Conservation (phyloP, 2,113 vertebrate genomes). For the Siniperca chuatsi region DNA sequence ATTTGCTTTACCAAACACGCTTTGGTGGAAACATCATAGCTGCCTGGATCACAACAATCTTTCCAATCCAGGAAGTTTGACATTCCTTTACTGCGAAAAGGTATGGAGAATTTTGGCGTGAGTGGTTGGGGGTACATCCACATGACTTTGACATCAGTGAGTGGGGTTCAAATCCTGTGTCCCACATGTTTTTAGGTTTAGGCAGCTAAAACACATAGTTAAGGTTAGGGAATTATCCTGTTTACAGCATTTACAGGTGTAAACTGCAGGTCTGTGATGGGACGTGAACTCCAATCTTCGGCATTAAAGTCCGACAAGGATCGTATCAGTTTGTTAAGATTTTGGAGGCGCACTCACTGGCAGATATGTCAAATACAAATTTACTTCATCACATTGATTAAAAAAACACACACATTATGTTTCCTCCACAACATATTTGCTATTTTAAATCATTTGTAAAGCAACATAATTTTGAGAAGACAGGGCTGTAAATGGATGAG, state of each 20-base stretch:
- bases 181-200: not conserved
- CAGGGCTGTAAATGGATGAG: not conserved
- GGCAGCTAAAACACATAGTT: not conserved
- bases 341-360: not conserved
- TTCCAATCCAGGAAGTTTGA: not conserved
- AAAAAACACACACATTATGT: not conserved
- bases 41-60: not conserved
- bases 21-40: not conserved
- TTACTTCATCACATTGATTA: not conserved
- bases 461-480: not conserved
- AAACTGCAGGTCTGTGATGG: not conserved
- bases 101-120: not conserved
- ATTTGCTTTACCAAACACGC: not conserved
- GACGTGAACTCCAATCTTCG: not conserved
- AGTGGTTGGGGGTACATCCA: not conserved
- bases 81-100: not conserved
- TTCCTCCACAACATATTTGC: not conserved
- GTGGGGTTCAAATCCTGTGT: not conserved
- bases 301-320: not conserved
- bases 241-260: not conserved
- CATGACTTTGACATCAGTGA: not conserved
- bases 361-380: not conserved
- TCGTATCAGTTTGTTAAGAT: not conserved
- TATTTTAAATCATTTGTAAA: not conserved
- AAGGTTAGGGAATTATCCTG: not conserved